phyloP scores from a whole-genome alignment of 1,140 invertebrate genomes.

The Drosophila busckii region DNA sequence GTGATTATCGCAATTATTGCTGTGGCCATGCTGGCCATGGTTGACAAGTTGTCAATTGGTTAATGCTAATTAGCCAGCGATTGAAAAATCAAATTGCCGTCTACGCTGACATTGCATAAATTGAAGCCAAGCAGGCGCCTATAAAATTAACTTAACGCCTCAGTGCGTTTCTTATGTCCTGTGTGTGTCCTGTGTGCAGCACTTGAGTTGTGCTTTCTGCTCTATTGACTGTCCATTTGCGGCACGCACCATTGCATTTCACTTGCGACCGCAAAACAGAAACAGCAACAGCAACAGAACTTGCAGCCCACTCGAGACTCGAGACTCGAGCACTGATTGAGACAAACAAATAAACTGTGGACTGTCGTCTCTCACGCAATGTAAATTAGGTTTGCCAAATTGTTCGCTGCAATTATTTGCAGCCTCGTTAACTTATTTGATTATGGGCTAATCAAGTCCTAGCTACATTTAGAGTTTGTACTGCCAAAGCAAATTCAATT shows the following conservation, averaged over 20 bases:
- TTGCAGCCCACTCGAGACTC: constrained; percentile 10
- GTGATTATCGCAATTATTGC: constrained; percentile 56
- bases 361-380: constrained; percentile 20
- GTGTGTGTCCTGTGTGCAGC: constrained; percentile 34
- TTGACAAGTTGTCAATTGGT: constrained; percentile 58
- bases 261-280: constrained; percentile 46
- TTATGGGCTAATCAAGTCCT: constrained; percentile 68
- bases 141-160: constrained; percentile 48
- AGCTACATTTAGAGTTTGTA: no score
- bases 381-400: constrained; percentile 67
- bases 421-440: constrained; percentile 71
- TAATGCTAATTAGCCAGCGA: constrained; percentile 66
- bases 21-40: constrained; percentile 18
- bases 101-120: constrained; percentile 1
- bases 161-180: constrained; percentile 43
- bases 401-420: constrained; percentile 66
- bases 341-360: constrained; percentile 39
- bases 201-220: constrained; percentile 71
- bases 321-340: constrained; percentile 1
- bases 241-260: constrained; percentile 48
- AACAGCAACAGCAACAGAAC: constrained; percentile 7
- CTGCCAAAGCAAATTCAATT: constrained; percentile 41
- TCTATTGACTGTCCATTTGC: constrained; percentile 64
- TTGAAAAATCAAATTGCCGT: constrained; percentile 68
- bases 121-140: no score